Evolutionary conservation across 1,140 invertebrate genomes (phyloP), one percentile per base, ranked within the genome.

Genomic region (Drosophila equinoxialis): DNA sequence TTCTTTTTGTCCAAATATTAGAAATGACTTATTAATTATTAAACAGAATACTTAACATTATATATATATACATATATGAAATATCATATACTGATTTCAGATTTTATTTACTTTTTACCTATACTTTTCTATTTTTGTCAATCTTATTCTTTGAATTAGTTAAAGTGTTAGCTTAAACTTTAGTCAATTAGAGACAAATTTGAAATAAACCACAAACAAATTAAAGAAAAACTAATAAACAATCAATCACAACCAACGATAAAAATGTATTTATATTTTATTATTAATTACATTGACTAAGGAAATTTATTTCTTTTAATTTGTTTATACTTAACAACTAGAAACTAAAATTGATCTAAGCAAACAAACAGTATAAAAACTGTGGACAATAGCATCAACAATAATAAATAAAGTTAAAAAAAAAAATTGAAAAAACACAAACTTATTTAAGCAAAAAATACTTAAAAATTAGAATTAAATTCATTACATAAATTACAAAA

Each of bases 281-380:
- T 51, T 51, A 51, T 51, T 51, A 51, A 51, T 51, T 23, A 51
- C 45, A 51, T 51, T 20, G 45, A 51, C 45, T 51, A 51, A 14
- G 14, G 17, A 51, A 51, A 51, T 51, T 51, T 20, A 23, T 51
- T 51, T 51, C 23, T 23, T 23, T 51, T 51, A 10, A 11, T 23
- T 51, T 11, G 17, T 51, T 51, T 51, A 30, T 30, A 51, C 20
- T 51, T 51, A 51, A 51, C 0, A 51, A n/a, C 14, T 51, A 51
- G 8, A 51, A 51, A 23, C 17, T 51, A 51, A 51, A 51, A 51
- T 20, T 17, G 17, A 51, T 51, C 17, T 51, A 51, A 2, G 23
- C 45, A 5, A 23, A 23, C 0, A 51, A 51, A 20, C 17, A 48
- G 42, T 48, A 48, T n/a, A 48, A 17, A 6, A 11, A 39, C 37